These are phyloP conservation scores for Pygocentrus nattereri DNA, from an alignment of 2,797 vertebrate species.

Conservation along the genomic window DNA sequence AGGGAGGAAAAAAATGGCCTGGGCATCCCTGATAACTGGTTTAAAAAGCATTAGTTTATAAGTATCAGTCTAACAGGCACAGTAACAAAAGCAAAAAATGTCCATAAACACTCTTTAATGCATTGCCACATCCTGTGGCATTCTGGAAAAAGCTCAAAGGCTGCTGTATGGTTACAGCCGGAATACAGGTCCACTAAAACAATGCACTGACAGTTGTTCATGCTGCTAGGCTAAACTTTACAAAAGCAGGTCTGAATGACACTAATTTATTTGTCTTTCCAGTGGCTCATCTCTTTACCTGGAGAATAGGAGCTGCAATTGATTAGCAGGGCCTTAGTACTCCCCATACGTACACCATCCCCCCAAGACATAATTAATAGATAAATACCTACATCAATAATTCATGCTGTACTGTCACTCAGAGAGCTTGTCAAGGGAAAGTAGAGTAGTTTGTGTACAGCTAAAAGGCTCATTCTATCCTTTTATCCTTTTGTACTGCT, in stretches of 20 bases:
- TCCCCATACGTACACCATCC: conserved; percentile 41
- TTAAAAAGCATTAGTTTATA: no score
- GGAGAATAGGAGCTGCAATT: conserved; percentile 17
- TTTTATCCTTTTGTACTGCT: not conserved
- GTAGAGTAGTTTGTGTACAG: not conserved
- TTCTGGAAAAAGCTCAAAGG: no score
- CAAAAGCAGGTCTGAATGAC: not conserved
- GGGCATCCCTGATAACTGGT: no score
- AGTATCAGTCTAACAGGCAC: no score
- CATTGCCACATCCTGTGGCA: not conserved
- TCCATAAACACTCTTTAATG: not conserved
- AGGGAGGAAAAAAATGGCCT: no score
- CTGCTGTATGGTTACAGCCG: not conserved
- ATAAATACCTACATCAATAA: conserved; percentile 66
- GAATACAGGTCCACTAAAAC: not conserved
- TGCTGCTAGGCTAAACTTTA: not conserved
- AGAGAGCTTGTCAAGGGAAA: not conserved
- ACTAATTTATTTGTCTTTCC: conserved; percentile 8
- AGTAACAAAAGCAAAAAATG: no score
- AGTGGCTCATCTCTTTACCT: not conserved
- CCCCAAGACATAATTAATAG: conserved; percentile 57
- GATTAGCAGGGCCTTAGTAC: conserved; percentile 45
- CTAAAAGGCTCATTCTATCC: not conserved
- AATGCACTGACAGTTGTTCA: not conserved
- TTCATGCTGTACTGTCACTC: conserved; percentile 46